These are phyloP conservation scores for Notospermus geniculatus DNA, from an alignment of 1,140 invertebrate species.

Conservation along the genomic window DNA sequence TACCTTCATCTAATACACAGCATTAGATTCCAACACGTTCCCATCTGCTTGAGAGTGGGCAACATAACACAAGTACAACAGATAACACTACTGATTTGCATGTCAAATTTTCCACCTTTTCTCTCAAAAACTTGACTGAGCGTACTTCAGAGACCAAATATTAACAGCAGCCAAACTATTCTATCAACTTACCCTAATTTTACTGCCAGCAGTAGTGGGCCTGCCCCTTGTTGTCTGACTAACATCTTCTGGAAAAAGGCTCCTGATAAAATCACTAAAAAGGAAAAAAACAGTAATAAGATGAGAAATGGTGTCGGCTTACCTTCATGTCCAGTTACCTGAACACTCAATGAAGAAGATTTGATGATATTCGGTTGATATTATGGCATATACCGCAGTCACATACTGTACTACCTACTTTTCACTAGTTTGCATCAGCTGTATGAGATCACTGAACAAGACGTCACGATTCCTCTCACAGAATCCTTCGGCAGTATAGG, in stretches of 20 bases:
- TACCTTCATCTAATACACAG: too few species aligned
- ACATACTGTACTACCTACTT: constrained; percentile 59
- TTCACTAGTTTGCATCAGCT: constrained; percentile 71
- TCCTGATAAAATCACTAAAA: constrained; percentile 64
- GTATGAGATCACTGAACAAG: constrained; percentile 70
- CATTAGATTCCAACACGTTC: too few species aligned
- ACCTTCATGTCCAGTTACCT: too few species aligned
- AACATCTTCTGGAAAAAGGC: constrained; percentile 66
- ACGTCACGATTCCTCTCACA: constrained; percentile 77
- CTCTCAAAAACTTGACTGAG: not conserved
- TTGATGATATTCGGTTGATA: too few species aligned
- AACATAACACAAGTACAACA: too few species aligned
- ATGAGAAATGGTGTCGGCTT: not conserved
- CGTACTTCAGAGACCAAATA: not conserved
- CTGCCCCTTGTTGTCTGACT: constrained; percentile 61
- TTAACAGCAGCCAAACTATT: not conserved
- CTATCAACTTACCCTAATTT: constrained; percentile 66
- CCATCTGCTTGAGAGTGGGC: too few species aligned
- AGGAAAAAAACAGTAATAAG: not conserved
- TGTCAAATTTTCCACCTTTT: constrained; percentile 7
- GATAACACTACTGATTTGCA: too few species aligned
- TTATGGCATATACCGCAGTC: too few species aligned
- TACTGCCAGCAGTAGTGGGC: constrained; percentile 71
- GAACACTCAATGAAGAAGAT: too few species aligned
- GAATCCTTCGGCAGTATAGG: constrained; percentile 71